These are phyloP conservation scores for Herpetotheres cachinnans DNA, from an alignment of 2,113 vertebrate genomes.

Conservation along the genomic window DNA sequence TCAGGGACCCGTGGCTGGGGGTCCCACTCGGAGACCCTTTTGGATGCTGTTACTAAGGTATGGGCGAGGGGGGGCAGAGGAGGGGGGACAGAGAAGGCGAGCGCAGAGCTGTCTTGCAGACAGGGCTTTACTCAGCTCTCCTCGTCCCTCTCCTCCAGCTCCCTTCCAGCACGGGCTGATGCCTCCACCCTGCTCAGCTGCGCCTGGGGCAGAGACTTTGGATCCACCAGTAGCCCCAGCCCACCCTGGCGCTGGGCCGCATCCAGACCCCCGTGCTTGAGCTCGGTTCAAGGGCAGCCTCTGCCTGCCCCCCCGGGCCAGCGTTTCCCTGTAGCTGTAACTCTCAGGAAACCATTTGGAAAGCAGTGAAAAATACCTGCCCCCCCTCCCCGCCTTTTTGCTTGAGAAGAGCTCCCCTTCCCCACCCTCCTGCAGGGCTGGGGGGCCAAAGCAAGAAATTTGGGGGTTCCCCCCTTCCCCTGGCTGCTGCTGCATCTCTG, in stretches of 20 bases:
- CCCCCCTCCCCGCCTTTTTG: rapidly evolving
- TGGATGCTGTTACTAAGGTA: background rate
- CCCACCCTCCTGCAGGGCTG: background rate
- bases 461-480: background rate
- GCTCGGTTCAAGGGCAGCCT: background rate
- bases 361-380: background rate
- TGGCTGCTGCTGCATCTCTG: rapidly evolving
- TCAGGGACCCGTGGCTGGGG: background rate
- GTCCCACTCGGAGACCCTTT: background rate
- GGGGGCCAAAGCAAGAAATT: background rate
- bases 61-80: background rate
- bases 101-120: rapidly evolving
- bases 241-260: rapidly evolving
- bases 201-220: rapidly evolving
- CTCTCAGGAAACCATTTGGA: background rate
- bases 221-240: background rate
- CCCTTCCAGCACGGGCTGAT: background rate
- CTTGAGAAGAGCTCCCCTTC: background rate
- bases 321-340: background rate
- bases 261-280: rapidly evolving
- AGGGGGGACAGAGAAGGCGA: background rate
- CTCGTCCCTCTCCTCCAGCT: background rate
- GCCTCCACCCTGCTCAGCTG: rapidly evolving
- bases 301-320: rapidly evolving
- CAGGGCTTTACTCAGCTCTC: background rate